These are phyloP conservation scores for Strix uralensis DNA, from an alignment of 2,113 vertebrate genomes.

Conservation along the genomic window DNA sequence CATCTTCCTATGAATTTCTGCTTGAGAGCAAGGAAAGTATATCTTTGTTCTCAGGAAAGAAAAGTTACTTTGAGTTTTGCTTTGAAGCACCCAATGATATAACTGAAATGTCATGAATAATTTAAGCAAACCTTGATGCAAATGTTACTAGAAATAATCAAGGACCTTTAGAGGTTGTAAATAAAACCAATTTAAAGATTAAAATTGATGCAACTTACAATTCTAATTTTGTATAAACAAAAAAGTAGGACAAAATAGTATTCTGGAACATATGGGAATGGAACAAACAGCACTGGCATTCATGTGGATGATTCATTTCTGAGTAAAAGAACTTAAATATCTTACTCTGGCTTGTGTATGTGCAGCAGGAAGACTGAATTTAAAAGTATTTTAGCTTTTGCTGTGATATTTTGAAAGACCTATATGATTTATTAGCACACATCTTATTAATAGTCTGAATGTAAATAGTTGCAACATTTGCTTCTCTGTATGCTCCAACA, in stretches of 20 bases:
- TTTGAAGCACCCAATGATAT: constrained; percentile 67
- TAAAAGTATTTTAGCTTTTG: not conserved
- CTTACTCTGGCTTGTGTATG: not conserved
- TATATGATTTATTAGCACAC: not conserved
- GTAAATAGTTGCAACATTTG: not conserved
- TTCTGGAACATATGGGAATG: constrained; percentile 39
- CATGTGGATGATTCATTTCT: constrained; percentile 16
- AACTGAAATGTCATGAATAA: constrained; percentile 72
- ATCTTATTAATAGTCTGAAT: not conserved
- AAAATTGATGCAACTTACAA: constrained; percentile 55
- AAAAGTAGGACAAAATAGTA: constrained; percentile 59
- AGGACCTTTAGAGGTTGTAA: constrained; percentile 58
- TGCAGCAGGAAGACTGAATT: not conserved
- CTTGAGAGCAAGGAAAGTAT: constrained; percentile 9
- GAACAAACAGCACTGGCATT: not conserved
- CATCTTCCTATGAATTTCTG: constrained; percentile 52
- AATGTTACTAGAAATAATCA: constrained; percentile 63
- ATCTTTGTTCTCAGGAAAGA: constrained; percentile 65
- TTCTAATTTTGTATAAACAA: constrained; percentile 45
- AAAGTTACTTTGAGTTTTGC: constrained; percentile 58
- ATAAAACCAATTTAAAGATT: constrained; percentile 63
- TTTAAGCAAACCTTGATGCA: constrained; percentile 56
- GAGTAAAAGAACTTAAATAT: constrained; percentile 29
- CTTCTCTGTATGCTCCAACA: not conserved
- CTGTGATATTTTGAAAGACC: not conserved